These are phyloP conservation scores for Aphelocoma coerulescens DNA, from an alignment of 2,113 vertebrate genomes.

Conservation along the genomic window DNA sequence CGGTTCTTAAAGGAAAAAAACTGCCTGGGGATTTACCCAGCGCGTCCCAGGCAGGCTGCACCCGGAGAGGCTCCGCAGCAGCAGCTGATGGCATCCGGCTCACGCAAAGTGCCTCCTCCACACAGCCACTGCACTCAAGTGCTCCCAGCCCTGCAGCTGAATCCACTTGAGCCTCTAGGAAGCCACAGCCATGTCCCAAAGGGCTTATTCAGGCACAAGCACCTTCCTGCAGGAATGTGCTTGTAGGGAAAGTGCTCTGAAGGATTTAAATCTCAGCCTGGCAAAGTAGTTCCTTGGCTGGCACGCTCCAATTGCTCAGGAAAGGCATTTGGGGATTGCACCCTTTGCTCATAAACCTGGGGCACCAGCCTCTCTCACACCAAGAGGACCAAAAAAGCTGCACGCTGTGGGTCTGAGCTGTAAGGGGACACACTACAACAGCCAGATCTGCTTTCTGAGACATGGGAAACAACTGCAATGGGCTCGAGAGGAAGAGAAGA, in stretches of 20 bases:
- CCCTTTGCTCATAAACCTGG: not conserved
- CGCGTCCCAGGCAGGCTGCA: not conserved
- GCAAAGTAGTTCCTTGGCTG: accelerated
- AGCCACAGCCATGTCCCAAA: accelerated
- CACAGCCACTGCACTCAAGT: not conserved
- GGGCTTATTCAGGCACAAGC: not conserved
- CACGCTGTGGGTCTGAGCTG: not conserved
- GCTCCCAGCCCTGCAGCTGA: not conserved
- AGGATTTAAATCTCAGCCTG: not conserved
- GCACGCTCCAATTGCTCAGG: accelerated
- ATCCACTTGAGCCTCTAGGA: accelerated
- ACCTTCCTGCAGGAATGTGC: not conserved
- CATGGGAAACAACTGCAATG: not conserved
- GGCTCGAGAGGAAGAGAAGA: not conserved
- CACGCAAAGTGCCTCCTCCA: not conserved
- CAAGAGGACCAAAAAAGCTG: not conserved
- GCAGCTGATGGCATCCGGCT: not conserved
- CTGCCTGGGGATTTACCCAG: not conserved
- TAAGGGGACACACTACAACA: not conserved
- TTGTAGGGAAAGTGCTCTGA: not conserved
- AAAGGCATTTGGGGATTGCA: not conserved
- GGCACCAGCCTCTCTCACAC: not conserved
- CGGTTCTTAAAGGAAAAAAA: accelerated
- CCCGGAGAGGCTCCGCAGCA: not conserved
- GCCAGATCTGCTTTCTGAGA: not conserved